Percentiles rank a stretch among this genome's conserved stretches.
These are phyloP conservation scores for Antennarius striatus DNA, from an alignment of 2,113 vertebrate species.

Conservation along the genomic window DNA sequence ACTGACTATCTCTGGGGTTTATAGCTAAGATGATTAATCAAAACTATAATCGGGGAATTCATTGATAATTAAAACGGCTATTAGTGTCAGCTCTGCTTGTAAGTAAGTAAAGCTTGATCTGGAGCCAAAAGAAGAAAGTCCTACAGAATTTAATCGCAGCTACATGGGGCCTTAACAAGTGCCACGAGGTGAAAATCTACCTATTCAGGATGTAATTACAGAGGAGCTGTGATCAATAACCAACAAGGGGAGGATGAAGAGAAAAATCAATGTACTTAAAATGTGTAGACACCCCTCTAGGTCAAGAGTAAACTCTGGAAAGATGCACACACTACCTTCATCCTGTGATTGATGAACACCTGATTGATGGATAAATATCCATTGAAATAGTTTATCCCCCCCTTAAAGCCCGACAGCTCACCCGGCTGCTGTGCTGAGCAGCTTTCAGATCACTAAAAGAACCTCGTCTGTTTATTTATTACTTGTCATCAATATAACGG, in stretches of 20 bases:
- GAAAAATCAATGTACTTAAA: constrained; percentile 12
- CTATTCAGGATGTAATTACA: constrained; percentile 8
- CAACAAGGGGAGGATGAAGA: background rate
- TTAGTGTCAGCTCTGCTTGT: no score
- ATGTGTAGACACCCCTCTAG: background rate
- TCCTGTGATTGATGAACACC: background rate
- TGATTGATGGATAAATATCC: background rate
- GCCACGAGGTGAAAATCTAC: background rate
- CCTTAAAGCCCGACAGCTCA: background rate
- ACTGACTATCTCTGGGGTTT: no score
- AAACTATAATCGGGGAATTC: background rate
- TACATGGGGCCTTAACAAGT: background rate
- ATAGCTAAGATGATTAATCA: background rate
- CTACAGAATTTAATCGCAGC: background rate
- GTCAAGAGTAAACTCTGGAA: constrained; percentile 10
- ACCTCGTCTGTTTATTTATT: no score
- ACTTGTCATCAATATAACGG: background rate
- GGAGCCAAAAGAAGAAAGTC: background rate
- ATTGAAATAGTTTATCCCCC: background rate
- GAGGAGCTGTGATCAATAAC: background rate
- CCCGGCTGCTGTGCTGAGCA: background rate
- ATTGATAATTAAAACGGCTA: no score
- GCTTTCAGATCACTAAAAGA: background rate
- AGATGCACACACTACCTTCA: constrained; percentile 2
- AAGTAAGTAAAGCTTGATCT: no score